A percentile compares a stretch with the other conserved stretches of the same genome.
Evolutionary conservation across 2,888 invertebrate species (phyloP).

Genomic region (Rhagonycha lutea): DNA sequence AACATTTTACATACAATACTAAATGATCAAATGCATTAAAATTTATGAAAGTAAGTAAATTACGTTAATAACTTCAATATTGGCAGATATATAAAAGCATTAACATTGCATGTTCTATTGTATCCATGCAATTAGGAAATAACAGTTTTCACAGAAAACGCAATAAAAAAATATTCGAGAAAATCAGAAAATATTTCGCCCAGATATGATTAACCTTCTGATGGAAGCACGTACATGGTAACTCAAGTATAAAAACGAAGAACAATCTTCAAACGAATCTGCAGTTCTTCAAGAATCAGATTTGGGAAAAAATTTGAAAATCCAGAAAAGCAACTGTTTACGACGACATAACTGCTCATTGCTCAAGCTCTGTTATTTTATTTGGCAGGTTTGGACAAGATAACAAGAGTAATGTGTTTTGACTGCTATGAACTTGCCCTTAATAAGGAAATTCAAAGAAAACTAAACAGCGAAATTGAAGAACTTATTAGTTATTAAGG

Average conservation of each 20-base stretch:
- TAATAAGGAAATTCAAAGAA: background rate
- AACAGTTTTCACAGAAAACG: no score
- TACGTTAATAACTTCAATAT: background rate
- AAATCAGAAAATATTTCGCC: background rate
- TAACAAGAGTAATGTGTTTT: background rate
- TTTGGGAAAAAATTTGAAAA: no score
- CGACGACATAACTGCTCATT: background rate
- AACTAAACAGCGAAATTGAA: background rate
- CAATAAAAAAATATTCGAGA: background rate
- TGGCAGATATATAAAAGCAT: background rate
- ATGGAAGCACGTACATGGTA: background rate
- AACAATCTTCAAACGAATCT: background rate
- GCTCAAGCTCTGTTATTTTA: background rate
- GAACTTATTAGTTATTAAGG: background rate
- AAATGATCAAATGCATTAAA: background rate
- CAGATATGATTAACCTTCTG: background rate
- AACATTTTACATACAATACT: background rate
- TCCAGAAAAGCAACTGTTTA: background rate
- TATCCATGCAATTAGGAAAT: no score
- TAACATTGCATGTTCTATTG: background rate
- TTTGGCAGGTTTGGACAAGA: background rate
- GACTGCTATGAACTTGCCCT: background rate
- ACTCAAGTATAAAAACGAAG: background rate
- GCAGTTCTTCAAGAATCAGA: background rate
- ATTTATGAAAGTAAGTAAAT: background rate